Conservation (phyloP, 35 echinoderm and acorn worm species). For the Hemicentrotus pulcherrimus region DNA sequence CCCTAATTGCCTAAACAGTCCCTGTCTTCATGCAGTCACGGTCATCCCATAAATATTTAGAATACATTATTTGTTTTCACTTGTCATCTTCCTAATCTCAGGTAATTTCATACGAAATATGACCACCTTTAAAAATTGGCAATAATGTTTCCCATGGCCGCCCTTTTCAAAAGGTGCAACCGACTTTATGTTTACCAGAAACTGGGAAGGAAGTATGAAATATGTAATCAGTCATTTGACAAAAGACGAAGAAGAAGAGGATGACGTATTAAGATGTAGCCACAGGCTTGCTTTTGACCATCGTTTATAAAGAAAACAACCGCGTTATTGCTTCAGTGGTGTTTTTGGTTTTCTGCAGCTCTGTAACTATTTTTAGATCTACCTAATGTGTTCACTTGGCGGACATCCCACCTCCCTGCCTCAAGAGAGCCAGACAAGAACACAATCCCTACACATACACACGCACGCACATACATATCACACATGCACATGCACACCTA, state of each 20-base stretch:
- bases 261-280: neutral
- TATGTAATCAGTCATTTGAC: neutral
- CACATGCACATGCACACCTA: too few species aligned
- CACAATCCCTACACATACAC: too few species aligned
- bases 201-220: neutral
- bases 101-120: neutral
- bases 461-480: too few species aligned
- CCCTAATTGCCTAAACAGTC: too few species aligned
- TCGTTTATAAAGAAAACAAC: neutral
- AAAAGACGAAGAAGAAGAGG: neutral
- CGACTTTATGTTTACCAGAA: neutral
- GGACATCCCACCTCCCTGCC: too few species aligned
- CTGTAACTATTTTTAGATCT: neutral
- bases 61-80: neutral
- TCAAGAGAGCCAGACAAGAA: too few species aligned
- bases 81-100: neutral
- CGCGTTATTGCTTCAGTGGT: neutral
- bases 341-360: neutral
- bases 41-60: too few species aligned
- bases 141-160: neutral
- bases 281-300: neutral
- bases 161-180: neutral
- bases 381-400: neutral
- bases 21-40: too few species aligned
- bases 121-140: neutral